Conservation (phyloP, 2,888 invertebrate genomes). For the Himalopsyche japonica region DNA sequence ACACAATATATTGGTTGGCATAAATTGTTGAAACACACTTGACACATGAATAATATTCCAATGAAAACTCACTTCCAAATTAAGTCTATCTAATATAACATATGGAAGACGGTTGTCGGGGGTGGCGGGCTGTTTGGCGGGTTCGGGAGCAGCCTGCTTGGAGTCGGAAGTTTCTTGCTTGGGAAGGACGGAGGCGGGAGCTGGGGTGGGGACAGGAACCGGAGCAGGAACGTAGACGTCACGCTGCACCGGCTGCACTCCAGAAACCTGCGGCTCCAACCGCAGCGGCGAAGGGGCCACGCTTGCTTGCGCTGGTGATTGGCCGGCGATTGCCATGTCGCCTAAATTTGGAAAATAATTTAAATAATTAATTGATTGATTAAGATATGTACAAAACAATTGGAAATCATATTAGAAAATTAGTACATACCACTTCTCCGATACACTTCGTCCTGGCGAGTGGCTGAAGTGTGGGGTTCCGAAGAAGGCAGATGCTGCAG, state of each 20-base stretch:
- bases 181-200: conserved; percentile 47
- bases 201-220: conserved; percentile 43
- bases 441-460: conserved; percentile 24
- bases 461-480: conserved; percentile 17
- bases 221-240: conserved; percentile 41
- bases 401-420: too few species aligned
- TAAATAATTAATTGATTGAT: neutral
- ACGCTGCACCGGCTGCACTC: conserved; percentile 42
- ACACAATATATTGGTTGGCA: too few species aligned
- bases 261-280: conserved; percentile 58
- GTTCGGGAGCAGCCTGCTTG: conserved; percentile 43
- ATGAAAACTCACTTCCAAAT: conserved; percentile 52
- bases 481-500: conserved; percentile 46
- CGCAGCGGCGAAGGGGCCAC: conserved; percentile 62
- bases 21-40: too few species aligned
- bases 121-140: conserved; percentile 46
- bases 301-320: conserved; percentile 67
- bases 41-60: too few species aligned
- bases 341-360: conserved; percentile 43
- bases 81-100: conserved; percentile 54
- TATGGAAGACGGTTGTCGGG: conserved; percentile 54
- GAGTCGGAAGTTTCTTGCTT: neutral
- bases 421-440: conserved; percentile 30
- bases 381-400: too few species aligned
- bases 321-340: conserved; percentile 56